Evolutionary conservation across 2,888 invertebrate genomes (phyloP), one percentile per base, ranked within the genome.

Genomic region (Amblyjoppa proteus): DNA sequence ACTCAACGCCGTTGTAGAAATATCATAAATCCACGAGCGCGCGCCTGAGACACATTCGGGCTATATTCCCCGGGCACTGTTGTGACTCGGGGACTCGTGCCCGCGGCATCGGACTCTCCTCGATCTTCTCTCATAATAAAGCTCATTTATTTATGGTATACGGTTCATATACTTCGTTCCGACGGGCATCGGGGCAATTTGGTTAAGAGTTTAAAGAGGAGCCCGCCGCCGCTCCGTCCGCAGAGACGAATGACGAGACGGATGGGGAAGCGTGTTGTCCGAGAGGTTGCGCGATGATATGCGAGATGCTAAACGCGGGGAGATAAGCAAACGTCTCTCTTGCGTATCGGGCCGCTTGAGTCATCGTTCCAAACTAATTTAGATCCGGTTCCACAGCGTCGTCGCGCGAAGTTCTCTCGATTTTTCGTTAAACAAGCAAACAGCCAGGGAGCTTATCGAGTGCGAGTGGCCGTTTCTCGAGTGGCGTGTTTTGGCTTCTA

Each of bases 11-110:
- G 88, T 86, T 90, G 90, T 90, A 90, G 93, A 93, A 94, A 93
- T 93, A 93, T 93, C 92, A 93, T 93, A 93, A 94, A 93, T 94
- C 90, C 91, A 91, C 91, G 91, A 89, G 91, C 34, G 92, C 91
- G 90, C 91, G 90, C 90, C 90, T 91, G 89, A 89, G 82, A 81
- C 84, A 61, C 84, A 80, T 64, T 56, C 78, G 69, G 68, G 64
- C 76, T 56, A 61, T 74, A 69, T 74, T 80, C 41, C 56, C 68
- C 69, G 74, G 74, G 31, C 91, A 85, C 89, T 91, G 91, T 91
- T 91, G 90, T 92, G 91, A 92, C 91, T 90, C 84, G 74, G 73
- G 82, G 82, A 41, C 53, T 56, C 66, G 31, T 84, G 81, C 81
- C 58, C 61, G 80, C 49, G 53, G 28, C 68, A 80, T 53, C 77